Conservation (phyloP, 1,140 invertebrate genomes). For the Akabosia matsudoensis region DNA sequence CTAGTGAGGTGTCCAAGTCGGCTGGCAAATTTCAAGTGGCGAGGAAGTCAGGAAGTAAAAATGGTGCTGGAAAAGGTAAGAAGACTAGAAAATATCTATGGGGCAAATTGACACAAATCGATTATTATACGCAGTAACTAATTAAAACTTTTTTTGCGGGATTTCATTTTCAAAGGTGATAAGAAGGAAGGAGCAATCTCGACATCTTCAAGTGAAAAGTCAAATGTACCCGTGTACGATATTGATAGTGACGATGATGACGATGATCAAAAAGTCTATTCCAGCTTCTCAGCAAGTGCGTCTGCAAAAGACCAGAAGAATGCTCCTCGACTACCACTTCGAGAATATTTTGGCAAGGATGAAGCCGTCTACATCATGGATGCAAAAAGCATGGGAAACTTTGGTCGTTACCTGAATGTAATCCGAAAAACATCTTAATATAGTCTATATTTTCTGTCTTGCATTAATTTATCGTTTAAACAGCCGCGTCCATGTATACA, state of each 20-base stretch:
- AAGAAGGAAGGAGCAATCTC: too few species aligned
- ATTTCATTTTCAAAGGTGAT: too few species aligned
- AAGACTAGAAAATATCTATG: background rate
- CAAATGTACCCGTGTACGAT: too few species aligned
- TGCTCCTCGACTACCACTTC: slow-evolving; percentile 52
- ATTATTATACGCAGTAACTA: too few species aligned
- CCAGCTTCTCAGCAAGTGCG: slow-evolving; percentile 5
- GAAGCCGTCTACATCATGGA: slow-evolving; percentile 88
- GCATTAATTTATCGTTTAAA: background rate
- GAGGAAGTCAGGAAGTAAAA: background rate
- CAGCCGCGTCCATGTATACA: background rate
- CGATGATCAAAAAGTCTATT: background rate
- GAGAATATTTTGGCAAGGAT: slow-evolving; percentile 75
- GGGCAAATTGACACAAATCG: background rate
- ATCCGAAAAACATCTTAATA: too few species aligned
- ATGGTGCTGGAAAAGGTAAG: too few species aligned
- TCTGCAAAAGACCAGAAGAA: background rate
- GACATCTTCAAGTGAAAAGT: too few species aligned
- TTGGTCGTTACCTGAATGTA: slow-evolving; percentile 92
- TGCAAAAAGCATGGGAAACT: slow-evolving; percentile 90
- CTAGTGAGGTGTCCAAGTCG: background rate
- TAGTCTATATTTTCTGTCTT: too few species aligned
- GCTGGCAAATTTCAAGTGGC: background rate
- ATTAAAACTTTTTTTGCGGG: too few species aligned
- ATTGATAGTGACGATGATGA: slow-evolving; percentile 15